These are phyloP conservation scores for Pseudomyrmex sp. DNA, from an alignment of 1,140 invertebrate species.

Conservation along the genomic window DNA sequence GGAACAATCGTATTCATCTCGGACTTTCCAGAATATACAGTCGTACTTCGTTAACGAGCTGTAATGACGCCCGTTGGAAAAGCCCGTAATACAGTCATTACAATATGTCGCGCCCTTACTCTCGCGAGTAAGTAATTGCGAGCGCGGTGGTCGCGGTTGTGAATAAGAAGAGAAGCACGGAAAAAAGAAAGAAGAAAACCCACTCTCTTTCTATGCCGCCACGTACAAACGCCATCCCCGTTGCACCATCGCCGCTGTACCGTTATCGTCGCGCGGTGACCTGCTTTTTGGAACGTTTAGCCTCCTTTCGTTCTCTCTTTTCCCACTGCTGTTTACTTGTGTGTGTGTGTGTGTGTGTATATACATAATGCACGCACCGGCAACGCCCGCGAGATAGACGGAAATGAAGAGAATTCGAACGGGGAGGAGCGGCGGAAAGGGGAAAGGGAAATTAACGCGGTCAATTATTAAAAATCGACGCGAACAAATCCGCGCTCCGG, in stretches of 20 bases:
- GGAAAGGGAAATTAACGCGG: background rate
- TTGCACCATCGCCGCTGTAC: conserved; percentile 69
- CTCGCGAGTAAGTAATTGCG: conserved; percentile 26
- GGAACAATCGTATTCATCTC: conserved; percentile 9
- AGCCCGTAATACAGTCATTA: conserved; percentile 47
- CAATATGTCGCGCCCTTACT: conserved; percentile 59
- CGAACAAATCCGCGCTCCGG: conserved; percentile 34
- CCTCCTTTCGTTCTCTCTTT: conserved; percentile 6
- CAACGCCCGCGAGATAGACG: conserved; percentile 38
- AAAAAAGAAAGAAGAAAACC: background rate
- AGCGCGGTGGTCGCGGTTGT: conserved; percentile 8
- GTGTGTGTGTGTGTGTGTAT: background rate
- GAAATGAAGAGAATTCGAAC: conserved; percentile 8
- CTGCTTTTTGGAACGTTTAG: conserved; percentile 69
- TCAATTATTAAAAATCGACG: conserved; percentile 48
- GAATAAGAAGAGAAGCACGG: background rate
- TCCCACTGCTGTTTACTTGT: conserved; percentile 5
- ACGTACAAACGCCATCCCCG: conserved; percentile 64
- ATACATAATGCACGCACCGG: no score
- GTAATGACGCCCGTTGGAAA: conserved; percentile 56
- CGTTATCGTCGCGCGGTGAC: conserved; percentile 74
- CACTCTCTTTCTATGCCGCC: conserved; percentile 64
- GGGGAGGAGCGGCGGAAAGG: background rate
- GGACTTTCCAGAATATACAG: conserved; percentile 60
- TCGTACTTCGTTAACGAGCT: conserved; percentile 20